These are phyloP conservation scores for Auanema freiburgensis DNA, from an alignment of 2,888 invertebrate genomes.

Conservation along the genomic window DNA sequence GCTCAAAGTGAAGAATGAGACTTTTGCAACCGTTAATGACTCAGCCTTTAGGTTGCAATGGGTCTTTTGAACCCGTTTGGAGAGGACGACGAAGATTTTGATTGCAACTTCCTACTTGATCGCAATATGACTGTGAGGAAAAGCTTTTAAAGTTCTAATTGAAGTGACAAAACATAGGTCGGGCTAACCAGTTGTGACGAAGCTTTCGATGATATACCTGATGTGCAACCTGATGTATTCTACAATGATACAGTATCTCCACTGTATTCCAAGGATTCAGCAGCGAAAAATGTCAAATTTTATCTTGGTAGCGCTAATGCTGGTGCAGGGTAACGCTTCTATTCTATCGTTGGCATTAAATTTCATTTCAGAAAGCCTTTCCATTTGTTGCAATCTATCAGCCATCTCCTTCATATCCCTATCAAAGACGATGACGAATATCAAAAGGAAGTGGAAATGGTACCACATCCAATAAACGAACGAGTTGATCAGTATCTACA, in stretches of 20 bases:
- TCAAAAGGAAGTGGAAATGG: conserved; percentile 33
- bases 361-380: neutral
- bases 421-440: conserved; percentile 11
- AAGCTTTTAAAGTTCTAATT: neutral
- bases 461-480: conserved; percentile 44
- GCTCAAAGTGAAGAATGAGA: conserved; percentile 25
- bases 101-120: conserved; percentile 42
- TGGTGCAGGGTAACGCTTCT: neutral
- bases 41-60: conserved; percentile 34
- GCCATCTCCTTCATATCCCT: neutral
- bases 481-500: conserved; percentile 28
- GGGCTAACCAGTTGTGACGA: conserved; percentile 37
- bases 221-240: conserved; percentile 38
- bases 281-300: conserved; percentile 38
- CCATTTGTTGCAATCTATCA: neutral
- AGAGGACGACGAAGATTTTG: conserved; percentile 45
- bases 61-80: conserved; percentile 43
- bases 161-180: neutral
- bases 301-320: conserved; percentile 41
- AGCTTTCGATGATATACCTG: conserved; percentile 32
- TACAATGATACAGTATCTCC: conserved; percentile 44
- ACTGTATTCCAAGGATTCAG: conserved; percentile 34
- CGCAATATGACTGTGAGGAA: conserved; percentile 31
- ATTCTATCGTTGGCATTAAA: neutral
- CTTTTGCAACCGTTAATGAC: neutral